Percentiles rank a stretch among this genome's conserved stretches.
phyloP scores from a whole-genome alignment of 2,888 invertebrate genomes.

The Aromia moschata region DNA sequence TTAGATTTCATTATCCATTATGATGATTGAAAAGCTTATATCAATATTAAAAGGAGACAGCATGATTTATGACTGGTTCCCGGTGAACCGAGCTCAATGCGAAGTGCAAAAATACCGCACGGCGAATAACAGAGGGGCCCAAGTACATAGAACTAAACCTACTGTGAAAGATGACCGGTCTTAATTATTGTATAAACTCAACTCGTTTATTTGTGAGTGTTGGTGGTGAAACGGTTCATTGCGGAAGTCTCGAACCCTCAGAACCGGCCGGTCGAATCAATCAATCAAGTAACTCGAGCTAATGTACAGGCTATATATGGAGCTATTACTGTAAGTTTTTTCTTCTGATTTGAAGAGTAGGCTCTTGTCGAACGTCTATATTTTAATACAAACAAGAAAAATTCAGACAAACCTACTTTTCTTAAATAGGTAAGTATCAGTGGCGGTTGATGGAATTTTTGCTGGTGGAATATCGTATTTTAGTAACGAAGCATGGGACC shows the following conservation, averaged over 20 bases:
- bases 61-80: conserved; percentile 23
- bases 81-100: neutral
- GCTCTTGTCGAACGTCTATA: no score
- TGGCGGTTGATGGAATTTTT: no score
- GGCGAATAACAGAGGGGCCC: conserved; percentile 1
- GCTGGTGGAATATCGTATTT: no score
- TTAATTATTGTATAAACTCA: conserved; percentile 15
- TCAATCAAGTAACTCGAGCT: conserved; percentile 12
- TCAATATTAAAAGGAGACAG: conserved; percentile 24
- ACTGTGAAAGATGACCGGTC: conserved; percentile 4
- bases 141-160: neutral
- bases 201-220: conserved; percentile 21
- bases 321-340: conserved; percentile 4
- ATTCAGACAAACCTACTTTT: no score
- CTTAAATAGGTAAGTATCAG: no score
- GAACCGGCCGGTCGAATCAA: neutral
- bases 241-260: conserved; percentile 18
- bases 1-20: conserved; percentile 32
- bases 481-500: no score
- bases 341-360: neutral
- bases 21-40: conserved; percentile 24
- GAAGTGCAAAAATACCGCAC: neutral
- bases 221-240: conserved; percentile 13
- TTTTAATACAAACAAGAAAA: no score
- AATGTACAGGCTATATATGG: neutral